These are phyloP conservation scores for Pegoplata infirma DNA, from an alignment of 2,888 invertebrate species.

Conservation along the genomic window DNA sequence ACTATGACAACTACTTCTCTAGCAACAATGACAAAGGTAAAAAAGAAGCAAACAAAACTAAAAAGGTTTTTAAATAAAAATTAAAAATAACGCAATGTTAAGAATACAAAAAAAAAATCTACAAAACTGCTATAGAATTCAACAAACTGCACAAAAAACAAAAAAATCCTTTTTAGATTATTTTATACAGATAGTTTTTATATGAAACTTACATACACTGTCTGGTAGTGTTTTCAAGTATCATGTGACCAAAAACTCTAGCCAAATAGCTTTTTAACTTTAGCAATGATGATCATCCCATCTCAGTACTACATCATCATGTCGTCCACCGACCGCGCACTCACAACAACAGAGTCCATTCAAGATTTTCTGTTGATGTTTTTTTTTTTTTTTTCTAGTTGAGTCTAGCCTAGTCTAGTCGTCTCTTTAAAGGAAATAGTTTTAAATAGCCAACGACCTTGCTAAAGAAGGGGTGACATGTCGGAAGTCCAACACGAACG, in stretches of 20 bases:
- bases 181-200: not conserved
- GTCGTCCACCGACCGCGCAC: not conserved
- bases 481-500: constrained; percentile 60
- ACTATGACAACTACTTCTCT: not conserved
- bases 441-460: constrained; percentile 50
- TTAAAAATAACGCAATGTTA: not conserved
- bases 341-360: constrained; percentile 25
- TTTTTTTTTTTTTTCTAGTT: constrained; percentile 10
- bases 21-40: not conserved
- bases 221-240: constrained; percentile 12
- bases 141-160: too few relatives aligned
- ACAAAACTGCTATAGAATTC: not conserved
- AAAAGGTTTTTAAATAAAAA: not conserved
- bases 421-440: constrained; percentile 44
- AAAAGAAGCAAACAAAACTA: not conserved
- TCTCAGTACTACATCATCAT: constrained; percentile 5
- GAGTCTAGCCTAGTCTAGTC: not conserved
- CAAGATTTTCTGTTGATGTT: constrained; percentile 29
- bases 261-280: not conserved
- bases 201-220: not conserved
- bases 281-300: too few relatives aligned
- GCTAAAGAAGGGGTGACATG: constrained; percentile 59
- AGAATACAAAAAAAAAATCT: not conserved
- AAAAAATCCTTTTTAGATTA: not conserved
- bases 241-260: constrained; percentile 36